Percentiles rank a stretch among this genome's conserved stretches.
phyloP scores from a whole-genome alignment of 2,797 vertebrate genomes.

The Pangasius sanitwongsei region DNA sequence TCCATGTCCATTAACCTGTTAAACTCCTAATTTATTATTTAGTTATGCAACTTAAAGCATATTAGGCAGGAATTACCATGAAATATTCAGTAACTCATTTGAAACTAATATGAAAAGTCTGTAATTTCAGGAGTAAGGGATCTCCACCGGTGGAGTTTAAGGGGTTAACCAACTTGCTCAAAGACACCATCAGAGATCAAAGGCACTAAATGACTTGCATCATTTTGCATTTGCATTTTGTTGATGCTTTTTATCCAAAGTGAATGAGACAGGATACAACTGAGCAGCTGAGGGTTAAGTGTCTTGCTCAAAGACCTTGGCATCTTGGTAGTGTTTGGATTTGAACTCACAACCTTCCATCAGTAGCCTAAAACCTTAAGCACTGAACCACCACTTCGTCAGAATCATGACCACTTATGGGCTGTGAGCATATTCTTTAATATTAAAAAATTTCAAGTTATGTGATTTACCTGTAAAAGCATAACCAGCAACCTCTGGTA shows the following conservation, averaged over 20 bases:
- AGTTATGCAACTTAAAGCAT: background rate
- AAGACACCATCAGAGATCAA: background rate
- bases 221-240: background rate
- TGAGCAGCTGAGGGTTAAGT: background rate
- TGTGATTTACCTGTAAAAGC: conserved; percentile 84
- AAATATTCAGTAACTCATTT: conserved; percentile 4
- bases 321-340: background rate
- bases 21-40: conserved; percentile 24
- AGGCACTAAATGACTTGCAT: background rate
- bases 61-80: background rate
- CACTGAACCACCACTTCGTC: background rate
- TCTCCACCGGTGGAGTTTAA: background rate
- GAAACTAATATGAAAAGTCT: background rate
- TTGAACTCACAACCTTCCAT: background rate
- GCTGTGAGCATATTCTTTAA: background rate
- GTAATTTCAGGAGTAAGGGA: background rate
- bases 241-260: background rate
- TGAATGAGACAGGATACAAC: background rate
- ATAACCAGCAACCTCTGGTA: conserved; percentile 91
- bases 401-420: background rate
- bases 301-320: background rate
- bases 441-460: background rate
- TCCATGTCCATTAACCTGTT: background rate
- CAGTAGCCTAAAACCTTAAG: background rate
- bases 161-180: background rate